Conservation (phyloP, 1,140 invertebrate species). For the Anoplolepis gracilipes region DNA sequence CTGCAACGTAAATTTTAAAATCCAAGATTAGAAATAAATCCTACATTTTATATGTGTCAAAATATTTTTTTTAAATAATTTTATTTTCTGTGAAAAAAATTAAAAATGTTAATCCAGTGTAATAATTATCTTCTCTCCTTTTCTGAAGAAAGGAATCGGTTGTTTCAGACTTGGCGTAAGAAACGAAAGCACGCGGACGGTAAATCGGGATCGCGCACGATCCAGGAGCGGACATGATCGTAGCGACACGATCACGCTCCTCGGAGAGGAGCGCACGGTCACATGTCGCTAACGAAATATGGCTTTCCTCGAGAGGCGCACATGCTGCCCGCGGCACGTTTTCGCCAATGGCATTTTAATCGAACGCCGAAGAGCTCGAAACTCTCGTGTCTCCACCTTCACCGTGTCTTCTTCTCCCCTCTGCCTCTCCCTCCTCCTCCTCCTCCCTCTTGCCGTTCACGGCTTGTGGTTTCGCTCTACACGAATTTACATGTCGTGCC, state of each 20-base stretch:
- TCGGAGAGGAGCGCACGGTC: constrained; percentile 3
- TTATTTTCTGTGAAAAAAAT: not conserved
- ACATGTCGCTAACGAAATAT: constrained; percentile 44
- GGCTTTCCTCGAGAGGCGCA: constrained; percentile 13
- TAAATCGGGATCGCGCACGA: constrained; percentile 35
- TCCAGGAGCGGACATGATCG: constrained; percentile 43
- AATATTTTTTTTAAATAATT: no score
- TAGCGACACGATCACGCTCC: constrained; percentile 36
- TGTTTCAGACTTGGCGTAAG: not conserved
- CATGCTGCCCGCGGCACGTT: constrained; percentile 33
- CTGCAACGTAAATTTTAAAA: not conserved
- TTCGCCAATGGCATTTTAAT: constrained; percentile 71
- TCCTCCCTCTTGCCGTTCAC: not conserved
- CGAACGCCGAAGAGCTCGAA: constrained; percentile 44
- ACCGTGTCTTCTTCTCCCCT: not conserved
- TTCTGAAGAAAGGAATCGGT: no score
- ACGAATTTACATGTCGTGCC: constrained; percentile 70
- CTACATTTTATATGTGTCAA: no score
- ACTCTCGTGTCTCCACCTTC: constrained; percentile 24
- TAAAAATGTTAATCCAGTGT: not conserved
- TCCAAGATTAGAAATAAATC: not conserved
- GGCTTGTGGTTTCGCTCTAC: constrained; percentile 62
- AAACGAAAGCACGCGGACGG: not conserved
- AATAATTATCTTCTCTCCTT: not conserved
- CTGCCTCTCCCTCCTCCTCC: not conserved